Conservation (phyloP, 2,797 vertebrate genomes). For the Sebastolobus altivelis region DNA sequence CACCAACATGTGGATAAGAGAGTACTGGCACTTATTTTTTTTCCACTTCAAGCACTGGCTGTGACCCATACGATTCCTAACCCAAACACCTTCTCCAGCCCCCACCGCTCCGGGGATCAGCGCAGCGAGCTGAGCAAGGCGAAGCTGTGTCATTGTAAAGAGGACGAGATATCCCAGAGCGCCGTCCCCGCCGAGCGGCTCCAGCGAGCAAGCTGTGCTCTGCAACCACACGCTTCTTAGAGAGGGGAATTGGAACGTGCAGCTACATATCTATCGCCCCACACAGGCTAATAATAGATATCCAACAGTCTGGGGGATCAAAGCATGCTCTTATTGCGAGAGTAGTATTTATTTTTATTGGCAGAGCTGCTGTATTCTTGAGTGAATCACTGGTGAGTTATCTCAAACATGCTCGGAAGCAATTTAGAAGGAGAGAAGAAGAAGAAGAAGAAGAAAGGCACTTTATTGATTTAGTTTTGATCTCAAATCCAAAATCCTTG, state of each 20-base stretch:
- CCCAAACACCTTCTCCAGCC: slow-evolving; percentile 5
- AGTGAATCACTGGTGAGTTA: slow-evolving; percentile 9
- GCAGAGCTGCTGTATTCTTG: neutral
- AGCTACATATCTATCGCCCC: slow-evolving; percentile 9
- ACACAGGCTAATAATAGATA: slow-evolving; percentile 35
- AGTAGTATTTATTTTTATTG: neutral
- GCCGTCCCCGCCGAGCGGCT: slow-evolving; percentile 1
- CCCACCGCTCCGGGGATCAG: neutral
- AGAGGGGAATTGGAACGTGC: slow-evolving; percentile 13
- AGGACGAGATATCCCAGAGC: slow-evolving; percentile 40
- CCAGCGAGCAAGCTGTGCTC: slow-evolving; percentile 26
- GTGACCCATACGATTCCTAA: neutral
- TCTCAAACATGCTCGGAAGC: neutral
- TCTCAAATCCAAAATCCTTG: neutral
- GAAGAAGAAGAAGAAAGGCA: too few species aligned
- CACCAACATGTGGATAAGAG: too few species aligned
- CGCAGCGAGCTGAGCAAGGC: slow-evolving; percentile 22
- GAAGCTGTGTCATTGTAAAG: slow-evolving; percentile 54
- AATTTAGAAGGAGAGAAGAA: neutral
- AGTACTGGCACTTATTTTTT: too few species aligned
- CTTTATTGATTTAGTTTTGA: neutral
- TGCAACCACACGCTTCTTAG: slow-evolving; percentile 23
- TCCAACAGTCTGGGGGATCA: slow-evolving; percentile 9
- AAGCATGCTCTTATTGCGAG: slow-evolving; percentile 11
- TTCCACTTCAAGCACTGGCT: neutral